These are phyloP conservation scores for Eutrigla gurnardus DNA, from an alignment of 2,797 vertebrate genomes.

Conservation along the genomic window DNA sequence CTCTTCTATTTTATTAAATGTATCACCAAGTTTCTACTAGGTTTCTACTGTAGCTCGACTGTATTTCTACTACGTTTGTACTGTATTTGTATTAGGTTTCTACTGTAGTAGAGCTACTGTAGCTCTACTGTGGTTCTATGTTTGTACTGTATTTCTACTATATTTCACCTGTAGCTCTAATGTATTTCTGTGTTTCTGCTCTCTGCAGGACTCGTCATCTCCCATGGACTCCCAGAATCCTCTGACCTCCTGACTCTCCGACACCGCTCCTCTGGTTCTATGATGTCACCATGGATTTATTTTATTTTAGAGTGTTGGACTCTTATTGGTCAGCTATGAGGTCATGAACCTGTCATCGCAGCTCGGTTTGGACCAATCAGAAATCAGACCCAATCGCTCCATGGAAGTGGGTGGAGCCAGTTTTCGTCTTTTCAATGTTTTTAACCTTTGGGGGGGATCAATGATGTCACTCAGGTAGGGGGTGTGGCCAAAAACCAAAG, in stretches of 20 bases:
- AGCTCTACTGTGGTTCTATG: not conserved
- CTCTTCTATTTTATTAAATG: too few species aligned
- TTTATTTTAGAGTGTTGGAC: constrained; percentile 7
- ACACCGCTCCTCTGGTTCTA: constrained; percentile 12
- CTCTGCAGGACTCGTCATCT: constrained; percentile 66
- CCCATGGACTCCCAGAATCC: constrained; percentile 70
- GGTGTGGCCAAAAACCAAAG: constrained; percentile 61
- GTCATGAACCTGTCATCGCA: constrained; percentile 15
- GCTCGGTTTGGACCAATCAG: constrained; percentile 57
- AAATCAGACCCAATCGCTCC: constrained; percentile 27
- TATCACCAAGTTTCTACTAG: too few species aligned
- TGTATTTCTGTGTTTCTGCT: not conserved
- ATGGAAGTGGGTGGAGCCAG: constrained; percentile 12
- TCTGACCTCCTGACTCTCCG: constrained; percentile 63
- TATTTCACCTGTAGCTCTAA: too few species aligned
- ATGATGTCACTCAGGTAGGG: constrained; percentile 40
- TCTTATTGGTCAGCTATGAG: constrained; percentile 24
- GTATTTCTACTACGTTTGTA: not conserved
- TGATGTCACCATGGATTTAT: constrained; percentile 24
- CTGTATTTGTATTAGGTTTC: not conserved
- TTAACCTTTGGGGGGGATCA: constrained; percentile 13
- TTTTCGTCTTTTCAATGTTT: constrained; percentile 9
- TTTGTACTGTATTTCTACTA: too few species aligned
- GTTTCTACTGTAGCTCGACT: not conserved
- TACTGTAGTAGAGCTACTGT: not conserved